phyloP scores from a whole-genome alignment of 2,113 vertebrate species.

The Tupaia tana region DNA sequence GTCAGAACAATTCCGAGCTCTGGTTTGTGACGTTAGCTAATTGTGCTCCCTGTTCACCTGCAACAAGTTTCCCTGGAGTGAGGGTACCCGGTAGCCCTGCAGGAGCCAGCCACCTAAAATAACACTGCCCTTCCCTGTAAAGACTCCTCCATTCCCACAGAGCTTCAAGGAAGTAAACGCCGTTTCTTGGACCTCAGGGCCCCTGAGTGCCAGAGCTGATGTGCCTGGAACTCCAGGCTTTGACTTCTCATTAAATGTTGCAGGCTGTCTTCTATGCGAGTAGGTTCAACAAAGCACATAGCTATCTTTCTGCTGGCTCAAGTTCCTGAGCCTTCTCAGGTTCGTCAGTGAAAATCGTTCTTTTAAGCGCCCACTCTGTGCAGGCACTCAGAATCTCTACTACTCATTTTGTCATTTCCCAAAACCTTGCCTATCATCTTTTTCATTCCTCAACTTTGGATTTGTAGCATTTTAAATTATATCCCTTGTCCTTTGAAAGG shows the following conservation, averaged over 20 bases:
- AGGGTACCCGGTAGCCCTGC: background rate
- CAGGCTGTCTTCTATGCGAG: background rate
- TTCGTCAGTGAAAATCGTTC: background rate
- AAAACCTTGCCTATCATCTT: background rate
- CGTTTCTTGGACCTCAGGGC: background rate
- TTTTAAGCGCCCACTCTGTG: background rate
- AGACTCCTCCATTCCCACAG: background rate
- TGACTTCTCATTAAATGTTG: background rate
- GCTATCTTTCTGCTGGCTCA: background rate
- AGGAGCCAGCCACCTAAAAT: background rate
- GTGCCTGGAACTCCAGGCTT: background rate
- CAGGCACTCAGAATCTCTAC: background rate
- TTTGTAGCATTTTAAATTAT: background rate
- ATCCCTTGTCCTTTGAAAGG: background rate
- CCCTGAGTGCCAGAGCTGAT: background rate
- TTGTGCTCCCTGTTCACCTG: background rate
- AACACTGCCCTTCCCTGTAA: background rate
- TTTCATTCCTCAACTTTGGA: background rate
- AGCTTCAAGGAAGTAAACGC: background rate
- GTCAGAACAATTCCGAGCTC: background rate
- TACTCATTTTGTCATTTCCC: background rate
- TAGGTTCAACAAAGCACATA: background rate
- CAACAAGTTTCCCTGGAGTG: background rate
- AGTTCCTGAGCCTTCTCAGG: background rate
- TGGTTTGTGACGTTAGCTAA: background rate